These are phyloP conservation scores for Echiichthys vipera DNA, from an alignment of 2,797 vertebrate genomes.

Conservation along the genomic window DNA sequence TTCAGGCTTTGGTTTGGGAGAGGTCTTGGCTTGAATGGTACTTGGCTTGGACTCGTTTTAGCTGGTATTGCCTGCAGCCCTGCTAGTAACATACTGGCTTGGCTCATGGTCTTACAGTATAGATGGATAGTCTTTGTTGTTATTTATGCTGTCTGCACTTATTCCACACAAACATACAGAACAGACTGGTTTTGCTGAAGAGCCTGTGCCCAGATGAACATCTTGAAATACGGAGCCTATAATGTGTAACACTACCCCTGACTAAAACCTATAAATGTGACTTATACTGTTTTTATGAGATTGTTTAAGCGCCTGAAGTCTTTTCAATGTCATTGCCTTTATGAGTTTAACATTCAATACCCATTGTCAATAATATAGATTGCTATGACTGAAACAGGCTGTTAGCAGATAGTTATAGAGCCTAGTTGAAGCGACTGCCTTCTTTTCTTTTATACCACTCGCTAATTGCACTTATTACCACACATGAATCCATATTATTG, in stretches of 20 bases:
- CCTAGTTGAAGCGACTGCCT: background rate
- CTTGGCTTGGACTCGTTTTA: background rate
- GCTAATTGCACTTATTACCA: background rate
- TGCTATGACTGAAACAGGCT: background rate
- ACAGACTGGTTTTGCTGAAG: background rate
- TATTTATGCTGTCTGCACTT: background rate
- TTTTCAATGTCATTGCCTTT: background rate
- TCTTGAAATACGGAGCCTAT: background rate
- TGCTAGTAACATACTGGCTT: background rate
- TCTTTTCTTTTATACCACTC: background rate
- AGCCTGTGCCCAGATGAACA: background rate
- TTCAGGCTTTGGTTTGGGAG: background rate
- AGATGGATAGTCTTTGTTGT: background rate
- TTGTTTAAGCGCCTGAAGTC: background rate
- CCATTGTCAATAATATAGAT: background rate
- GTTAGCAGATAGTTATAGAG: background rate
- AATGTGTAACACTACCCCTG: background rate
- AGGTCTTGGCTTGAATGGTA: background rate
- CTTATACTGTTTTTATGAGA: background rate
- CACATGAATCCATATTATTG: constrained; percentile 2
- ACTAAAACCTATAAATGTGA: background rate
- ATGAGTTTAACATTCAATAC: background rate
- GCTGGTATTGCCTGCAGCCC: background rate
- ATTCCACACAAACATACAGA: background rate
- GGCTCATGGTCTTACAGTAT: background rate